Percentiles rank a stretch among this genome's conserved stretches.
phyloP scores from a whole-genome alignment of 1,140 invertebrate genomes.

The Nebria ingens region DNA sequence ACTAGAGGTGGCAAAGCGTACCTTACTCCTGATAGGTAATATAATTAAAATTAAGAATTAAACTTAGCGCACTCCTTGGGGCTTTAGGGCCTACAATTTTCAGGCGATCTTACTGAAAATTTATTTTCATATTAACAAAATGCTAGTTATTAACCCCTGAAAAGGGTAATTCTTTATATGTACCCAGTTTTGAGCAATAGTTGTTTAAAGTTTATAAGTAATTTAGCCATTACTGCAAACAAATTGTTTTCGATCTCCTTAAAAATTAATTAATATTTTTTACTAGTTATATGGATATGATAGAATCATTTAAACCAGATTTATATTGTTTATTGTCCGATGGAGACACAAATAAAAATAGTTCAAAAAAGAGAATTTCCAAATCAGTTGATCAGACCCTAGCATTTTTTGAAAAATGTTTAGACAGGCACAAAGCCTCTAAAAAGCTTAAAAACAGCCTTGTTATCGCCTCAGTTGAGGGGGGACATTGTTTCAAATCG shows the following conservation, averaged over 20 bases:
- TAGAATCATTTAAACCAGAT: constrained; percentile 66
- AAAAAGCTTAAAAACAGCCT: constrained; percentile 35
- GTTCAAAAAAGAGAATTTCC: constrained; percentile 52
- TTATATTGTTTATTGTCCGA: constrained; percentile 69
- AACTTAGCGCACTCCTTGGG: constrained; percentile 9
- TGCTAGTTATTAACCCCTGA: no score
- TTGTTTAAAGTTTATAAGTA: no score
- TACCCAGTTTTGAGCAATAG: no score
- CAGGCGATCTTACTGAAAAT: no score
- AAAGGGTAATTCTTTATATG: no score
- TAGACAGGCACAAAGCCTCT: constrained; percentile 44
- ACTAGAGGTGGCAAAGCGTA: constrained; percentile 57
- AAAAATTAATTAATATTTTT: constrained; percentile 15
- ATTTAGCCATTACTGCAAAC: no score
- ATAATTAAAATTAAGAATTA: constrained; percentile 7
- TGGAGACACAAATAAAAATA: constrained; percentile 60
- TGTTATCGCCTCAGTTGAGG: constrained; percentile 62
- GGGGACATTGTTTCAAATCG: constrained; percentile 52
- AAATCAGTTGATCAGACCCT: constrained; percentile 55
- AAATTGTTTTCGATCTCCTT: no score
- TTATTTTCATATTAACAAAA: no score
- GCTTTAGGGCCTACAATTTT: background rate
- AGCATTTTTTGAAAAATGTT: constrained; percentile 47
- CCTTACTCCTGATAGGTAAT: constrained; percentile 43
- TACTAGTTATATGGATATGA: constrained; percentile 60